A percentile compares a stretch with the other conserved stretches of the same genome.
These are phyloP conservation scores for Microcebus griseorufus DNA, from an alignment of 2,113 vertebrate species.

Conservation along the genomic window DNA sequence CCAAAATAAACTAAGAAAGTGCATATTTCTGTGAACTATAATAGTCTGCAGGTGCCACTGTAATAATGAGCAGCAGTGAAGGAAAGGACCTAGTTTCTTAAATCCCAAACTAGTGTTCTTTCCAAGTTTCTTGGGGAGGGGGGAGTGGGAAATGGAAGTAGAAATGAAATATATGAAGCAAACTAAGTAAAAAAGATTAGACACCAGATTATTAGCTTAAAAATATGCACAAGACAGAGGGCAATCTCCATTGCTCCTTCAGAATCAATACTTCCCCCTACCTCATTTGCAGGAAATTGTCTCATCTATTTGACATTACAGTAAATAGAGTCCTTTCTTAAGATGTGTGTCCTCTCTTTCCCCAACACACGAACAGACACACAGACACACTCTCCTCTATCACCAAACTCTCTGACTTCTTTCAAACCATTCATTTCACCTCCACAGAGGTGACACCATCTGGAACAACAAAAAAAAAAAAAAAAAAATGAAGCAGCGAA, in stretches of 20 bases:
- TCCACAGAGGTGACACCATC: slow-evolving; percentile 53
- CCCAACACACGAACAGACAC: background rate
- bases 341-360: background rate
- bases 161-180: background rate
- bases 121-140: background rate
- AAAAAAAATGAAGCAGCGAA: slow-evolving; percentile 58
- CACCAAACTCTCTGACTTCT: slow-evolving; percentile 1
- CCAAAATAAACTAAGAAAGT: slow-evolving; percentile 15
- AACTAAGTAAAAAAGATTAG: slow-evolving; percentile 12
- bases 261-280: background rate
- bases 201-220: background rate
- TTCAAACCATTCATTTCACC: slow-evolving; percentile 66
- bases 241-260: background rate
- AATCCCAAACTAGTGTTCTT: background rate
- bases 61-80: background rate
- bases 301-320: background rate
- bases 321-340: background rate
- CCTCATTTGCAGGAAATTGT: background rate
- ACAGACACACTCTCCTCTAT: background rate
- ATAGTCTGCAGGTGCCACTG: background rate
- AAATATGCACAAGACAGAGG: background rate
- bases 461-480: slow-evolving; percentile 33
- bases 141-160: background rate
- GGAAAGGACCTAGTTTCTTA: background rate
- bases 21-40: background rate